Evolutionary conservation across 1,140 invertebrate species (phyloP), one percentile per base, ranked within the genome.

Genomic region (Notospermus geniculatus): DNA sequence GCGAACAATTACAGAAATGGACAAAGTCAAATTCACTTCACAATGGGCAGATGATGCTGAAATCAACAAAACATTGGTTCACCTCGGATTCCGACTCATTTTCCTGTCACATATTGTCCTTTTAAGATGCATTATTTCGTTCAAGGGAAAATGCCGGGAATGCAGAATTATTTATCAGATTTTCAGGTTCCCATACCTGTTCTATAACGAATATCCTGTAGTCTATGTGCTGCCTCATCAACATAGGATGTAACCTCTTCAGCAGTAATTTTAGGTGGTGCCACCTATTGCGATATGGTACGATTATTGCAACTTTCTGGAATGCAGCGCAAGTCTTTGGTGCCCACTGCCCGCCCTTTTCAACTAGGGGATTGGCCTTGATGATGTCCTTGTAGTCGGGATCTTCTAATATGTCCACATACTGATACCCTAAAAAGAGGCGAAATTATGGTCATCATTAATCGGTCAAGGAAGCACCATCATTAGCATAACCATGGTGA

Each of bases 271-370:
- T 66, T 9, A 81, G 64, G 57, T 80, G 78, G 30, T 83, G 80
- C 60, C 88, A 46, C 19, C 79, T 56, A 66, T 79, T 71, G 39
- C 79, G 59, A 55, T 78, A 81, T 15, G 77, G 78, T 36, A 81
- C 70, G 22, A 81, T 73, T 41, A 81, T 73, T 0, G 76, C 76
- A 9, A 81, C 88, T 63, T 74, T 73, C 53, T 90, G 89, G 23
- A 86, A 79, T 2, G 92, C 83, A 58, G 85, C 83, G 79, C 93
- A 96, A 23, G 87, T 76, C 15, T 82, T 77, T 1, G 92, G 93
- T 53, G 81, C 81, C 85, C 86, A 92, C 63, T 86, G 83, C 1
- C 91, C 91, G 7, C 93, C 93, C 13, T 60, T 52, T 13, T 60
- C 9, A 1, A 77, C 70, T 29, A 67, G 57, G 4, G 68, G 65